Conservation (phyloP, 2,888 invertebrate species). For the Gastracanthus pulcherrimus region DNA sequence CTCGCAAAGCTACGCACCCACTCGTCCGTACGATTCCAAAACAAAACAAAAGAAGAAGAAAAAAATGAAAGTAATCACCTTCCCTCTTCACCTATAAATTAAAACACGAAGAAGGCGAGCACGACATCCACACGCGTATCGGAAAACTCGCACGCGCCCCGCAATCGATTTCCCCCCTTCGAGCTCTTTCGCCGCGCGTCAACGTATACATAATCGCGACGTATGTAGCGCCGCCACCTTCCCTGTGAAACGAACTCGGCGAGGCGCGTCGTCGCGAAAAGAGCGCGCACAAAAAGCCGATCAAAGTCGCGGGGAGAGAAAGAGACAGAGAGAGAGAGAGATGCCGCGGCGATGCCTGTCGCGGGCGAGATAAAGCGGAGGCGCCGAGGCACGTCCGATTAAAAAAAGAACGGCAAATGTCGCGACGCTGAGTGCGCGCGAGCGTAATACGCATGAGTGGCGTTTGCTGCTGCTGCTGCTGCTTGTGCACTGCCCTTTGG, state of each 20-base stretch:
- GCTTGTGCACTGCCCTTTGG: too few relatives aligned
- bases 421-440: neutral
- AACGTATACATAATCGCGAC: neutral
- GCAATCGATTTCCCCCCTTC: neutral
- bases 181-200: neutral
- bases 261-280: neutral
- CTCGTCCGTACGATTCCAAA: neutral
- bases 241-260: neutral
- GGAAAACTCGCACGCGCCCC: neutral
- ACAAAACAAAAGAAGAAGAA: neutral
- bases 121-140: neutral
- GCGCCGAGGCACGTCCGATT: slow-evolving; percentile 53
- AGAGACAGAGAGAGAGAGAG: neutral
- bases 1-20: neutral
- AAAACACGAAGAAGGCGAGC: neutral
- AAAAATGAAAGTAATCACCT: neutral
- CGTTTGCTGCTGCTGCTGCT: too few relatives aligned
- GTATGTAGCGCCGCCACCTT: neutral
- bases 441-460: neutral
- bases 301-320: neutral
- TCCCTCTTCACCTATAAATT: neutral
- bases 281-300: neutral
- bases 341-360: slow-evolving; percentile 43
- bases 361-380: slow-evolving; percentile 45
- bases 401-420: slow-evolving; percentile 49